Percentiles rank a stretch among this genome's conserved stretches.
These are phyloP conservation scores for Drosophila kikkawai DNA, from an alignment of 1,140 invertebrate species.

Conservation along the genomic window DNA sequence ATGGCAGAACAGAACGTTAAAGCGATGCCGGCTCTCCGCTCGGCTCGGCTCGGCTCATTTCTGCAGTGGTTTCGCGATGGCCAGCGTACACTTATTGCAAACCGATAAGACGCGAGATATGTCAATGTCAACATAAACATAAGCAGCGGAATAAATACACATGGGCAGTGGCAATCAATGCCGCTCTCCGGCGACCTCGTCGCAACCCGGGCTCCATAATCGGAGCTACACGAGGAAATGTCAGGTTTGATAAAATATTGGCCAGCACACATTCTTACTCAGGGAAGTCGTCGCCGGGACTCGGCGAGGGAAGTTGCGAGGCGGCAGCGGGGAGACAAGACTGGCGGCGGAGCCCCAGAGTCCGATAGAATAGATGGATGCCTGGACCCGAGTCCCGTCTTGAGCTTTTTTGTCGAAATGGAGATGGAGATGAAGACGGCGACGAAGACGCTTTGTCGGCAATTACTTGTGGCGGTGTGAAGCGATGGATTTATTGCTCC, in stretches of 20 bases:
- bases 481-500: constrained; percentile 73
- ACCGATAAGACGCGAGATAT: constrained; percentile 65
- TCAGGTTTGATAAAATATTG: constrained; percentile 77
- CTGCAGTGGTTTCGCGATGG: constrained; percentile 34
- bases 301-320: constrained; percentile 13
- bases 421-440: constrained; percentile 52
- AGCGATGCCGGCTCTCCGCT: constrained; percentile 23
- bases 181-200: constrained; percentile 38
- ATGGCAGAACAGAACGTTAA: constrained; percentile 33
- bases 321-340: constrained; percentile 9
- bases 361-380: constrained; percentile 19
- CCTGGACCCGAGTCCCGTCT: constrained; percentile 24
- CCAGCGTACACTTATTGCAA: constrained; percentile 56
- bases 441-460: constrained; percentile 68
- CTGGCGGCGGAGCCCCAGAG: constrained; percentile 3
- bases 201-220: constrained; percentile 54
- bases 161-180: constrained; percentile 55
- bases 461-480: constrained; percentile 75
- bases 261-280: constrained; percentile 71
- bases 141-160: constrained; percentile 62
- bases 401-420: constrained; percentile 44
- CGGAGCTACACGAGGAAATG: constrained; percentile 73
- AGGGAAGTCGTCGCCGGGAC: constrained; percentile 23
- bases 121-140: constrained; percentile 75
- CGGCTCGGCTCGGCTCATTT: constrained; percentile 22